Percentiles rank a stretch among this genome's conserved stretches.
Conservation (phyloP, 2,797 vertebrate genomes). For the Aratinga solstitialis region DNA sequence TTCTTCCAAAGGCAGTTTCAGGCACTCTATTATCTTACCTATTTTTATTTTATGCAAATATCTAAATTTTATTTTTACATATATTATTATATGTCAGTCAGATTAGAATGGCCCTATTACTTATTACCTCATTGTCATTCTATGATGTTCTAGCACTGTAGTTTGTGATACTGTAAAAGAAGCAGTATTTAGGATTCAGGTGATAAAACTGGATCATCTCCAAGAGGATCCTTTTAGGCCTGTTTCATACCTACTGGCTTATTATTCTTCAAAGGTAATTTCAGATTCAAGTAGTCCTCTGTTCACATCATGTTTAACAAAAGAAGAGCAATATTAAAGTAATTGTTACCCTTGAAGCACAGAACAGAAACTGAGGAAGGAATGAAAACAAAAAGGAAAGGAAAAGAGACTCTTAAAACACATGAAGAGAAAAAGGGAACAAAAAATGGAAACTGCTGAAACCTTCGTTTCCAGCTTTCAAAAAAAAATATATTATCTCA, state of each 20-base stretch:
- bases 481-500: background rate
- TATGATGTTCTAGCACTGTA: background rate
- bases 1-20: background rate
- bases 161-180: background rate
- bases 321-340: background rate
- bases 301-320: background rate
- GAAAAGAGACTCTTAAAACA: background rate
- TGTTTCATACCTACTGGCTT: background rate
- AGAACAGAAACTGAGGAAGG: background rate
- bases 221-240: background rate
- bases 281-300: background rate
- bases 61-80: background rate
- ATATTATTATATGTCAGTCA: background rate
- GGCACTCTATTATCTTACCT: background rate
- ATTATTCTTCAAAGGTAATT: background rate
- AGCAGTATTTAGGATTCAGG: background rate
- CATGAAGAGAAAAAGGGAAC: background rate
- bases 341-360: background rate
- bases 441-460: background rate
- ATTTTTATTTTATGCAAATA: background rate
- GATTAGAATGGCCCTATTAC: background rate
- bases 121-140: background rate
- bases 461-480: background rate
- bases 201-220: background rate
- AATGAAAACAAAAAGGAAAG: background rate